A percentile compares a stretch with the other conserved stretches of the same genome.
Conservation (phyloP, 2,797 vertebrate species). For the Peromyscus eremicus region DNA sequence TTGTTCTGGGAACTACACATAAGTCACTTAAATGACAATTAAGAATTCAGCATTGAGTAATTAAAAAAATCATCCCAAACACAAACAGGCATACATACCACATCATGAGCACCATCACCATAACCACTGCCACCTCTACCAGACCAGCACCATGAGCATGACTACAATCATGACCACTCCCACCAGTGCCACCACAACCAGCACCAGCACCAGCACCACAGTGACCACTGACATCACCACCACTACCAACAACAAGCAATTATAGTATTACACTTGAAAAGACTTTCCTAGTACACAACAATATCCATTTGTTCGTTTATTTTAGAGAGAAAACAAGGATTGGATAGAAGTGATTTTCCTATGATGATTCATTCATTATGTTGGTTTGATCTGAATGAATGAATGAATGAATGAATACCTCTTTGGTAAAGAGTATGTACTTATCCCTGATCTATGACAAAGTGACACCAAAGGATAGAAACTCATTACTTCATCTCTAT, state of each 20-base stretch:
- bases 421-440: neutral
- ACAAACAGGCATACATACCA: neutral
- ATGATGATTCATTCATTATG: neutral
- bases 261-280: neutral
- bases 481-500: neutral
- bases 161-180: neutral
- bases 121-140: neutral
- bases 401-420: neutral
- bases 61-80: neutral
- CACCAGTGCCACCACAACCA: neutral
- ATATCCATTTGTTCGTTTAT: neutral
- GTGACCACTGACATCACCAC: neutral
- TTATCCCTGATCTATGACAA: neutral
- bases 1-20: slow-evolving; percentile 77
- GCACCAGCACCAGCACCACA: too few species aligned
- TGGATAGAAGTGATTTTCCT: neutral
- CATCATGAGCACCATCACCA: neutral
- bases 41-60: neutral
- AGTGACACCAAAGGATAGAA: neutral
- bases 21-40: neutral
- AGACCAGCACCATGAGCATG: neutral
- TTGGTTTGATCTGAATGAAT: neutral
- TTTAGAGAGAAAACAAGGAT: neutral
- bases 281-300: neutral
- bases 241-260: neutral